Conservation (phyloP, 2,113 vertebrate species). For the Epinephelus moara region DNA sequence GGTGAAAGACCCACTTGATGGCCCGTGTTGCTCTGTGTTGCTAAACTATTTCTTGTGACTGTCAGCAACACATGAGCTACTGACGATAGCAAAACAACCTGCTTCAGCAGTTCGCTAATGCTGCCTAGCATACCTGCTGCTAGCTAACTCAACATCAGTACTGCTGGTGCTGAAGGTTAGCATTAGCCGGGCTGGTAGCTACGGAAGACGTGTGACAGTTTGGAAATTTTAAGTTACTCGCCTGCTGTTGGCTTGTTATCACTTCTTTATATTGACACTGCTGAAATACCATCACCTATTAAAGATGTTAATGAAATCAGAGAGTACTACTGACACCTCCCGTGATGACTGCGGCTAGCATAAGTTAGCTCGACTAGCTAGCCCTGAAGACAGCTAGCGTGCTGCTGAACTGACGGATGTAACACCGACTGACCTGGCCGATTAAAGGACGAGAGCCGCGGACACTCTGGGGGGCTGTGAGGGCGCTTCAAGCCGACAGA, state of each 20-base stretch:
- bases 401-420: conserved; percentile 26
- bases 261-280: no score
- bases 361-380: conserved; percentile 38
- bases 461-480: conserved; percentile 25
- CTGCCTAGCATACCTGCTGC: conserved; percentile 14
- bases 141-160: conserved; percentile 15
- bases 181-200: conserved; percentile 4
- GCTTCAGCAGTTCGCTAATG: conserved; percentile 13
- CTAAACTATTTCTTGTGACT: conserved; percentile 2
- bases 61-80: conserved; percentile 29
- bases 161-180: neutral
- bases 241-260: neutral
- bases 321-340: neutral
- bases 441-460: conserved; percentile 55
- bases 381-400: conserved; percentile 29
- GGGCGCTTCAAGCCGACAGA: conserved; percentile 20
- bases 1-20: neutral
- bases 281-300: neutral
- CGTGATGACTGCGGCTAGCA: conserved; percentile 14
- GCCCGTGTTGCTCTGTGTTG: neutral
- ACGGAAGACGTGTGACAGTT: conserved; percentile 9
- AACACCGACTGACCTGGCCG: conserved; percentile 69
- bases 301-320: neutral
- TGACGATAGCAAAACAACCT: conserved; percentile 34
- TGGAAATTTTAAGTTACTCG: no score